These are phyloP conservation scores for Rhabditophanes sp. DNA, from an alignment of 2,888 invertebrate genomes.

Conservation along the genomic window DNA sequence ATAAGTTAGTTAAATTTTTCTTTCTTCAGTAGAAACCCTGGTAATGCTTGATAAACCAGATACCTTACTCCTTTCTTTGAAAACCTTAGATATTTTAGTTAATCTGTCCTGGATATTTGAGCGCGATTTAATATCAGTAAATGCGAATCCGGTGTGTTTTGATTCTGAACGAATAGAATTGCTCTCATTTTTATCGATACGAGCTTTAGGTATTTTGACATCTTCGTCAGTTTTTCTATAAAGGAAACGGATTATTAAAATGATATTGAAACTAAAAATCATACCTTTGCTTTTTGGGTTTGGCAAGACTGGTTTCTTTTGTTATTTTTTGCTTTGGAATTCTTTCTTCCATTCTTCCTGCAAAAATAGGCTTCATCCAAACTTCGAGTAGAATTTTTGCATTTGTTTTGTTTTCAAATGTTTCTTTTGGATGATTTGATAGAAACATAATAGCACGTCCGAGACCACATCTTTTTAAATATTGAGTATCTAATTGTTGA, in stretches of 20 bases:
- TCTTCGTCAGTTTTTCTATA: no score
- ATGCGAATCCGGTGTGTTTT: no score
- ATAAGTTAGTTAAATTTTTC: constrained; percentile 34
- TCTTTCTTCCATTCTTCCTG: no score
- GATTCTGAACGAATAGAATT: constrained; percentile 72
- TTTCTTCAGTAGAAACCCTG: constrained; percentile 33
- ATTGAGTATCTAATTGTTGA: not conserved
- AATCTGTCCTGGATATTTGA: no score
- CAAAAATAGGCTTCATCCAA: constrained; percentile 91
- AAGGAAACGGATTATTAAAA: no score
- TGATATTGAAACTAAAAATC: no score
- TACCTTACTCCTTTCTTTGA: constrained; percentile 34
- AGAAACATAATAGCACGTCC: constrained; percentile 99
- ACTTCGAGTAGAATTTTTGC: constrained; percentile 50
- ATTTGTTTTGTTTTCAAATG: constrained; percentile 70
- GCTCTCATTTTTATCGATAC: constrained; percentile 86
- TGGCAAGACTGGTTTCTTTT: no score
- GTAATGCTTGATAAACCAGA: no score
- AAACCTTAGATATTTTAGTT: constrained; percentile 28
- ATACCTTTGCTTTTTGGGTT: no score
- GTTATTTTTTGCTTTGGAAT: no score
- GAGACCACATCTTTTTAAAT: constrained; percentile 78
- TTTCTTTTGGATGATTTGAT: constrained; percentile 93
- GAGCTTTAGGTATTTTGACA: no score
- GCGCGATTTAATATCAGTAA: no score